phyloP scores from a whole-genome alignment of 2,113 vertebrate genomes.

The Lepisosteus osseus region DNA sequence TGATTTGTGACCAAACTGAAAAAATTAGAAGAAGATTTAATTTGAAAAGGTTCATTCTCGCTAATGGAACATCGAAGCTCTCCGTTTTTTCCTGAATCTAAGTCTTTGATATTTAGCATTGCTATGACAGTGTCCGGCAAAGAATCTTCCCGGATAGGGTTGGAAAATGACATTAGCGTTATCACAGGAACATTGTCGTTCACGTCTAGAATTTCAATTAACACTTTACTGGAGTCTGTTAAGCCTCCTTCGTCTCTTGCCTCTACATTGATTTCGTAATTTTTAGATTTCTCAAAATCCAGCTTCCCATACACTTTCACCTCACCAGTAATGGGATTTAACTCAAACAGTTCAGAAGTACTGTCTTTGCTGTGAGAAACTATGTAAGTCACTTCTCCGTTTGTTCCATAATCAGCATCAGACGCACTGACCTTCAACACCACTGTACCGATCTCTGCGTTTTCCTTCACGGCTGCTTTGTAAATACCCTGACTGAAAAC shows the following conservation, averaged over 20 bases:
- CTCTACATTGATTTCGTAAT: slow-evolving; percentile 23
- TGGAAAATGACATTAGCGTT: slow-evolving; percentile 45
- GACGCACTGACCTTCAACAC: slow-evolving; percentile 20
- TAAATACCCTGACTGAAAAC: slow-evolving; percentile 20
- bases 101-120: slow-evolving; percentile 49
- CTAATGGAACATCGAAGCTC: slow-evolving; percentile 33
- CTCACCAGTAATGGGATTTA: slow-evolving; percentile 9
- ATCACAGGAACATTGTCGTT: slow-evolving; percentile 51
- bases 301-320: slow-evolving; percentile 1
- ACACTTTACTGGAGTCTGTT: slow-evolving; percentile 26
- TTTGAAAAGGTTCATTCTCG: slow-evolving; percentile 39
- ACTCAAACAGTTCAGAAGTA: slow-evolving; percentile 15
- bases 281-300: slow-evolving; percentile 18
- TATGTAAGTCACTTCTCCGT: slow-evolving; percentile 17
- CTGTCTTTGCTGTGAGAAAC: background rate
- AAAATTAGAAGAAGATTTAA: slow-evolving; percentile 42
- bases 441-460: slow-evolving; percentile 16
- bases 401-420: slow-evolving; percentile 25
- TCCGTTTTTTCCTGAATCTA: slow-evolving; percentile 46
- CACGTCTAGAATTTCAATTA: slow-evolving; percentile 43
- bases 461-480: slow-evolving; percentile 24
- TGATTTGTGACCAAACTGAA: slow-evolving; percentile 39
- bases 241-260: slow-evolving; percentile 18
- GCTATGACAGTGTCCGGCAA: slow-evolving; percentile 31
- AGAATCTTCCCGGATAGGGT: slow-evolving; percentile 37